Percentiles rank a stretch among this genome's conserved stretches.
Evolutionary conservation across 2,113 vertebrate species (phyloP).

Genomic region (Philantomba maxwellii): DNA sequence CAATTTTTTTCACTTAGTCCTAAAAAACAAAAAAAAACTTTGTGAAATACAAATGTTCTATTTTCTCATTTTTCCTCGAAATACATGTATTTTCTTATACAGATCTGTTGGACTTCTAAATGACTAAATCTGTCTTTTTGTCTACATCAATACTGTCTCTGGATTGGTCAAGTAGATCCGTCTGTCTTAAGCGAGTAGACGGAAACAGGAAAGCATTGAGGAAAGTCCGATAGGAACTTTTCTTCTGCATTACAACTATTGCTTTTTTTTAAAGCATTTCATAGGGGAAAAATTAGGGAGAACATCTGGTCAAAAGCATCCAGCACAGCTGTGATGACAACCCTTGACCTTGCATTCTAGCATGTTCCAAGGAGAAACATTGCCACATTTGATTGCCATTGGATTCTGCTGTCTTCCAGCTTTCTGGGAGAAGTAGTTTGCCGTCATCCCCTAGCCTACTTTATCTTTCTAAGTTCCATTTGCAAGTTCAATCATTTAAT

Average conservation of each 20-base stretch:
- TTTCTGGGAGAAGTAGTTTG: background rate
- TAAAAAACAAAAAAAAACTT: background rate
- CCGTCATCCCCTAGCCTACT: background rate
- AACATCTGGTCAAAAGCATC: background rate
- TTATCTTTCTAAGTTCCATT: background rate
- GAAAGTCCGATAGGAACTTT: conserved; percentile 30
- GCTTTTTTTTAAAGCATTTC: background rate
- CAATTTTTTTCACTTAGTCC: background rate
- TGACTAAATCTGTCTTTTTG: background rate
- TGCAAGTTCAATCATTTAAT: background rate
- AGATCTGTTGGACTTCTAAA: background rate
- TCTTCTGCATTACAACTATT: background rate
- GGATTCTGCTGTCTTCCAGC: background rate
- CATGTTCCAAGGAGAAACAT: background rate
- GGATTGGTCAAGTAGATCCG: background rate
- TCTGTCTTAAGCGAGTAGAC: conserved; percentile 39
- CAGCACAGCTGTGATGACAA: background rate
- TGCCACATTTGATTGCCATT: background rate
- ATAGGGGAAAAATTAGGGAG: background rate
- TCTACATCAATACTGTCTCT: background rate
- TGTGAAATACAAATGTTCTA: background rate
- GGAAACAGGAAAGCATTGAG: conserved; percentile 56
- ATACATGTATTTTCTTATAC: background rate
- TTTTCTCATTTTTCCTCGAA: background rate
- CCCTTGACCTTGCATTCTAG: background rate